phyloP scores from a whole-genome alignment of 2,113 vertebrate species.

The Pterocles burchelli region DNA sequence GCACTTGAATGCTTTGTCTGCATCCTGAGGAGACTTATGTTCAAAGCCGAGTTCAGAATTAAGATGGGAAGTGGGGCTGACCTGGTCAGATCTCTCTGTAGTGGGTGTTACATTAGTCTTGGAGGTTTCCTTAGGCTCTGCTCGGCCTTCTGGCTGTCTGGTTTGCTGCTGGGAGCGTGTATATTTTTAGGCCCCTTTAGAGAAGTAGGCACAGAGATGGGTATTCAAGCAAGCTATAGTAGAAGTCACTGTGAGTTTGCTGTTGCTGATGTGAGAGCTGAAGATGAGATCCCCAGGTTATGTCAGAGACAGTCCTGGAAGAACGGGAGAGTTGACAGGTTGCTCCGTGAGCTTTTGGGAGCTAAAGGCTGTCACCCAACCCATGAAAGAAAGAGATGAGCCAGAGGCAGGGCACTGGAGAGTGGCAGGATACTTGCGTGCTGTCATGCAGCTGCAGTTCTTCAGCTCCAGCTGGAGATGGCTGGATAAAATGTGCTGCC shows the following conservation, averaged over 20 bases:
- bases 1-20: not conserved
- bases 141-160: not conserved
- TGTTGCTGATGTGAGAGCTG: not conserved
- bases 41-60: not conserved
- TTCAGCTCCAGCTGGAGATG: not conserved
- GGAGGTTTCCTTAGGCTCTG: not conserved
- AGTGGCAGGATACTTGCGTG: not conserved
- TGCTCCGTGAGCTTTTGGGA: not conserved
- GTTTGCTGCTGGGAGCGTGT: not conserved
- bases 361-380: not conserved
- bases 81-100: not conserved
- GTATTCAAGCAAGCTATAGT: not conserved
- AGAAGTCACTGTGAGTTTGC: not conserved
- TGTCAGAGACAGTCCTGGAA: not conserved
- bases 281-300: not conserved
- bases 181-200: not conserved
- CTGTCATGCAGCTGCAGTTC: not conserved
- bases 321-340: not conserved
- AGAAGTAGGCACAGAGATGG: not conserved
- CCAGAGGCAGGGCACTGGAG: not conserved
- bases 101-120: not conserved
- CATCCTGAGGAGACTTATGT: not conserved
- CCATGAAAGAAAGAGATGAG: not conserved
- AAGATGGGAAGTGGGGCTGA: not conserved
- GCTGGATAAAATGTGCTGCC: not conserved